Conservation (phyloP, 2,797 vertebrate species). For the Acipenser oxyrinchus region DNA sequence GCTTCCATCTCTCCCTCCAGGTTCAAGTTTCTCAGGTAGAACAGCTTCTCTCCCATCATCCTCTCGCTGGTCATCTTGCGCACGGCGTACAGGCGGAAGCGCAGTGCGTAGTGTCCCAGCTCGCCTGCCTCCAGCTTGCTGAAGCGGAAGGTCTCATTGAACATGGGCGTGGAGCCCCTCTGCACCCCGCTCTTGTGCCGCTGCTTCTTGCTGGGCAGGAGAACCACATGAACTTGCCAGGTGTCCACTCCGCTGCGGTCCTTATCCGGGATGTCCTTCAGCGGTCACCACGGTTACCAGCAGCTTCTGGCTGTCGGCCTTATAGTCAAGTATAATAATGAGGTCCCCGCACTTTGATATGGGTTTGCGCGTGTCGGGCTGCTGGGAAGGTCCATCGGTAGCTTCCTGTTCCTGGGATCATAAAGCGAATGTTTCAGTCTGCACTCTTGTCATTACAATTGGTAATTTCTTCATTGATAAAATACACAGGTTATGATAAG, state of each 20-base stretch:
- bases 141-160: slow-evolving; percentile 81
- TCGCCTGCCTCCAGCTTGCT: slow-evolving; percentile 67
- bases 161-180: slow-evolving; percentile 67
- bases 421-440: too few relatives aligned
- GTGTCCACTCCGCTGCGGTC: slow-evolving; percentile 77
- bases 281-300: slow-evolving; percentile 68
- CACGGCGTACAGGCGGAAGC: slow-evolving; percentile 86
- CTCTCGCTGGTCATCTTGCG: slow-evolving; percentile 71
- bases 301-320: slow-evolving; percentile 64
- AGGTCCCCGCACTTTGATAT: slow-evolving; percentile 86
- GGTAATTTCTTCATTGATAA: too few relatives aligned
- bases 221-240: slow-evolving; percentile 85
- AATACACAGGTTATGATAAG: too few relatives aligned
- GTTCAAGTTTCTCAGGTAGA: slow-evolving; percentile 61
- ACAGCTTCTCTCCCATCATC: slow-evolving; percentile 90
- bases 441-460: too few relatives aligned
- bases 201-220: slow-evolving; percentile 84
- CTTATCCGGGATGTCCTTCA: slow-evolving; percentile 78
- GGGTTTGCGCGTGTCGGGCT: slow-evolving; percentile 39
- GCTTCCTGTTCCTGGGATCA: slow-evolving; percentile 51
- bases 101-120: slow-evolving; percentile 58
- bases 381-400: slow-evolving; percentile 28
- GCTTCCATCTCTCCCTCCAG: slow-evolving; percentile 56
- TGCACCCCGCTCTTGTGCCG: slow-evolving; percentile 75
- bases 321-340: slow-evolving; percentile 70